phyloP scores from a whole-genome alignment of 2,113 vertebrate genomes.

The Paedocypris sp. region DNA sequence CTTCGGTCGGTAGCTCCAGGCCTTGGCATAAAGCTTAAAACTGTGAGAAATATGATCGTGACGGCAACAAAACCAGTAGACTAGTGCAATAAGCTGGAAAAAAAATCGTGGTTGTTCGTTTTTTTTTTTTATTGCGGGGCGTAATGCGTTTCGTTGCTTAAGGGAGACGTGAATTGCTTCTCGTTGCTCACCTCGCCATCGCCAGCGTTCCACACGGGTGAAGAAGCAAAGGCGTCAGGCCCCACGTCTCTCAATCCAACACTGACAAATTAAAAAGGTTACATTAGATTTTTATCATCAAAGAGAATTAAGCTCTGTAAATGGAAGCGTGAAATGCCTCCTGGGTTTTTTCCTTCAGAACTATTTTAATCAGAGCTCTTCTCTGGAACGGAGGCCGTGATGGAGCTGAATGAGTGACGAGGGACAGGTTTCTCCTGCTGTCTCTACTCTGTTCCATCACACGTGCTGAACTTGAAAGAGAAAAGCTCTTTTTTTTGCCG shows the following conservation, averaged over 20 bases:
- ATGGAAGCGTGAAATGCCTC: conserved; percentile 36
- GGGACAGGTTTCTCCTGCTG: neutral
- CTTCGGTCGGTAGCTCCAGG: conserved; percentile 19
- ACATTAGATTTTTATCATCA: conserved; percentile 42
- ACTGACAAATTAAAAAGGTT: conserved; percentile 31
- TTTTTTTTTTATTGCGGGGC: conserved; percentile 19
- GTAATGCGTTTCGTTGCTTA: conserved; percentile 37
- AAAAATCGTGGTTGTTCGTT: conserved; percentile 3
- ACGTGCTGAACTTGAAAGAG: too few species aligned
- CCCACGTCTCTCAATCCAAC: conserved; percentile 17
- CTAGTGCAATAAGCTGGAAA: conserved; percentile 9
- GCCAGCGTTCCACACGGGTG: neutral
- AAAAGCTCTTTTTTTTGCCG: too few species aligned
- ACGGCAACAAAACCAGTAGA: conserved; percentile 5
- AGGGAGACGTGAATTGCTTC: conserved; percentile 20
- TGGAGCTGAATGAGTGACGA: conserved; percentile 9
- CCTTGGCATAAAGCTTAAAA: neutral
- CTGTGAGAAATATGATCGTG: neutral
- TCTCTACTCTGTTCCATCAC: too few species aligned
- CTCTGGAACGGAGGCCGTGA: conserved; percentile 15
- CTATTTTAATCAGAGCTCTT: conserved; percentile 30
- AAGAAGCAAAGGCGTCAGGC: neutral
- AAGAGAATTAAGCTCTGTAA: conserved; percentile 41
- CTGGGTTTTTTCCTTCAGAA: conserved; percentile 18
- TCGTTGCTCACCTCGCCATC: conserved; percentile 25